Evolutionary conservation across 2,113 vertebrate species (phyloP).

Genomic region (Otolemur garnettii): DNA sequence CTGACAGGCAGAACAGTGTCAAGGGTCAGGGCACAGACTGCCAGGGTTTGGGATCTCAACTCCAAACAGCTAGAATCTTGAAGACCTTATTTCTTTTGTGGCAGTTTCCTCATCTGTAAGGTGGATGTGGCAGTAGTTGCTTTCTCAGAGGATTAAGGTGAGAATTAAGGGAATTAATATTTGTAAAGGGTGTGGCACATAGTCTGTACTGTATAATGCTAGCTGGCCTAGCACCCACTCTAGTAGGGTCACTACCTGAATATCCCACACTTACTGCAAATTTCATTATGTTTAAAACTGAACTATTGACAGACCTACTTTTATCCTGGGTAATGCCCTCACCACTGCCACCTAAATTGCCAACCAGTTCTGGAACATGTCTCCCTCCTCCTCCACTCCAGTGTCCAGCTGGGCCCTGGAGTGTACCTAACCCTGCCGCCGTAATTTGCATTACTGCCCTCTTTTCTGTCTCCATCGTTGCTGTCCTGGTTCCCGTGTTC

Average conservation of each 20-base stretch:
- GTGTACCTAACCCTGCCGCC: background rate
- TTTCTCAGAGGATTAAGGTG: background rate
- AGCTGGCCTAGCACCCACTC: background rate
- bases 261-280: background rate
- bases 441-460: no score
- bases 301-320: background rate
- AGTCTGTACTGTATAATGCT: accelerated
- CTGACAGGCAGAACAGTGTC: background rate
- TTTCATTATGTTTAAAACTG: background rate
- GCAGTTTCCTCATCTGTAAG: background rate
- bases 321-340: background rate
- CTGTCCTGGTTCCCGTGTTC: background rate
- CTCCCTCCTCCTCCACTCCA: background rate
- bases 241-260: background rate
- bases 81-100: background rate
- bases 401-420: background rate
- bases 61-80: background rate
- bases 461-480: background rate
- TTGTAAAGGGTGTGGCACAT: background rate
- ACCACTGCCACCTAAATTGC: background rate
- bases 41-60: background rate
- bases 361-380: background rate
- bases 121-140: background rate
- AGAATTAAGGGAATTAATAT: background rate
- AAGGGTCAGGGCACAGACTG: background rate